Conservation (phyloP, 2,797 vertebrate species). For the Chelidonichthys spinosus region DNA sequence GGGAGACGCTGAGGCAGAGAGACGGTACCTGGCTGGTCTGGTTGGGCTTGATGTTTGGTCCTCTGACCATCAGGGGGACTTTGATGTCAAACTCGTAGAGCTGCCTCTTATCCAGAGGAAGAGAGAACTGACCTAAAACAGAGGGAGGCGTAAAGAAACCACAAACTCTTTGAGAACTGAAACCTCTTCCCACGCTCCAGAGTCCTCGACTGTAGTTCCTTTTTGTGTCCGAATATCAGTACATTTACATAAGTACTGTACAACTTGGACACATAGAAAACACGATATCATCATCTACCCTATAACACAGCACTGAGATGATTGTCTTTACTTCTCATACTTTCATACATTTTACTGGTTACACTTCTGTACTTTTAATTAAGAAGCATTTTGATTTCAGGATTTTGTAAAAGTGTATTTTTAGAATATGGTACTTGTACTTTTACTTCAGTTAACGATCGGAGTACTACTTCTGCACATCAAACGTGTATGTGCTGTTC, state of each 20-base stretch:
- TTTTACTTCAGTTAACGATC: not conserved
- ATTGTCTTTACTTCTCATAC: too few species aligned
- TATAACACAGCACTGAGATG: too few species aligned
- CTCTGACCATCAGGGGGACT: slow-evolving; percentile 95
- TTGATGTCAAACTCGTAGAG: slow-evolving; percentile 98
- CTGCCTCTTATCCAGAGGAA: slow-evolving; percentile 96
- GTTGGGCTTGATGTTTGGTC: slow-evolving; percentile 94
- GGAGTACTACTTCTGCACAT: not conserved
- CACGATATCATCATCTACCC: too few species aligned
- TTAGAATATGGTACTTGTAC: not conserved
- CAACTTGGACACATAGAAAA: too few species aligned
- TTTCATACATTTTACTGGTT: too few species aligned
- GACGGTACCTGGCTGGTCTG: slow-evolving; percentile 90
- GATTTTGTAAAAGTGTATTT: not conserved
- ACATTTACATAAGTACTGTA: too few species aligned
- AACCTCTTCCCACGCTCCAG: not conserved
- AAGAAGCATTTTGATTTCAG: not conserved
- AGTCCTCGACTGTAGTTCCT: not conserved
- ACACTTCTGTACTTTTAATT: not conserved
- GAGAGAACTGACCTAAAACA: slow-evolving; percentile 93
- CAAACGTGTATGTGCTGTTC: not conserved
- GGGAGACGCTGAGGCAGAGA: not conserved
- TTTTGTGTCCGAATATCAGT: too few species aligned
- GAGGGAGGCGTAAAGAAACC: not conserved
- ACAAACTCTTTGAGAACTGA: not conserved